Evolutionary conservation across 1,140 invertebrate genomes (phyloP), one percentile per base, ranked within the genome.

Genomic region (Aphidius gifuensis): DNA sequence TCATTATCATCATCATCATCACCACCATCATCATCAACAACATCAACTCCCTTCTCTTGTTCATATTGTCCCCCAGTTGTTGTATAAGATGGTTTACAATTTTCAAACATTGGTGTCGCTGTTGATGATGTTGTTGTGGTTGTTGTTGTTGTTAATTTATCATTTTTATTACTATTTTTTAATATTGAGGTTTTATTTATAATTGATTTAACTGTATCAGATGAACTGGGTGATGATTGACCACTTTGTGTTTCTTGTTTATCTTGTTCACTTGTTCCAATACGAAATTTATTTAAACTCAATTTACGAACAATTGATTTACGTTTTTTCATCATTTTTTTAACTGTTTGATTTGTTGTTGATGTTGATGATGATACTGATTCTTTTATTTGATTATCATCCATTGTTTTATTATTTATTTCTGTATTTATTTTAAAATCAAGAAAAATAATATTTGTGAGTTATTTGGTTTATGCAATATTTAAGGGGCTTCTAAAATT

Each of bases 251-350:
- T 74, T 50, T 74, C 73, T 54, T 76, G 63, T 9, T 60, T 64
- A 40, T 72, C 71, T n/a, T 71, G 74, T n/a, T 78, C 75, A n/a
- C 45, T 62, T 60, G 65, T 58, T 23, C 75, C 72, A 56, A 71
- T 50, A 51, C 74, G 67, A 66, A 78, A 78, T 69, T 78, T 78
- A 57, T 69, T 77, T 56, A 77, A 63, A 65, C 75, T 76, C 60
- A 78, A 60, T 64, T 73, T 76, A 39, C 75, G 72, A 53, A 79
- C 76, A 58, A 78, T 50, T 32, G 69, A 75, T 68, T 54, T 70
- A 68, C 55, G 65, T 60, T 67, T 67, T 62, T 74, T 71, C 67
- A 72, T 77, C 62, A 67, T 66, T 58, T 68, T 68, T 61, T 62
- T 53, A 42, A 55, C 53, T 46, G 64, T 38, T 39, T 58, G 56